Percentiles rank a stretch among this genome's conserved stretches.
These are phyloP conservation scores for Dicerorhinus sumatrensis DNA, from an alignment of 2,113 vertebrate genomes.

Conservation along the genomic window DNA sequence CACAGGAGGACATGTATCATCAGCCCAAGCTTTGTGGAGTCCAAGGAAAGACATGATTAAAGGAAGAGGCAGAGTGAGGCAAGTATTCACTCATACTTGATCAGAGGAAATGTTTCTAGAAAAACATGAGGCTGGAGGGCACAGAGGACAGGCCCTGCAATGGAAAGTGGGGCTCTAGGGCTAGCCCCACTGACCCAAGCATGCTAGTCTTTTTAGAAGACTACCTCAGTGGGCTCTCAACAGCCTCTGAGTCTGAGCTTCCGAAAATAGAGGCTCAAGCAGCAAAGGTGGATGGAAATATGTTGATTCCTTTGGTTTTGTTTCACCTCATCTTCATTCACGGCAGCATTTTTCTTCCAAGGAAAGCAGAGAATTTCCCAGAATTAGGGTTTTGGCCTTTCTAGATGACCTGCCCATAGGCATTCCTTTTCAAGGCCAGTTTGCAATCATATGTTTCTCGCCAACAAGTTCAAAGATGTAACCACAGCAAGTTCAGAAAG, in stretches of 20 bases:
- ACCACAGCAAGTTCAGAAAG: slow-evolving; percentile 4
- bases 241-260: background rate
- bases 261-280: background rate
- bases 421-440: background rate
- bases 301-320: background rate
- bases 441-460: background rate
- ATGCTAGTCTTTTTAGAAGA: background rate
- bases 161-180: background rate
- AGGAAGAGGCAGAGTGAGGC: background rate
- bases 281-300: background rate
- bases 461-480: background rate
- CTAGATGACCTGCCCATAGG: background rate
- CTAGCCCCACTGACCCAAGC: no score
- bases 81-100: background rate
- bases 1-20: accelerated
- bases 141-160: background rate
- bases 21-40: accelerated
- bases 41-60: background rate
- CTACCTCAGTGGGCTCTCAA: background rate
- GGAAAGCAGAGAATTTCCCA: background rate
- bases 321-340: background rate
- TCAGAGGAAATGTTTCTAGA: background rate
- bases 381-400: background rate
- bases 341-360: background rate
- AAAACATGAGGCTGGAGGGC: background rate